Percentiles rank a stretch among this genome's conserved stretches.
Evolutionary conservation across 2,888 invertebrate species (phyloP).

Genomic region (Anaspis maculata): DNA sequence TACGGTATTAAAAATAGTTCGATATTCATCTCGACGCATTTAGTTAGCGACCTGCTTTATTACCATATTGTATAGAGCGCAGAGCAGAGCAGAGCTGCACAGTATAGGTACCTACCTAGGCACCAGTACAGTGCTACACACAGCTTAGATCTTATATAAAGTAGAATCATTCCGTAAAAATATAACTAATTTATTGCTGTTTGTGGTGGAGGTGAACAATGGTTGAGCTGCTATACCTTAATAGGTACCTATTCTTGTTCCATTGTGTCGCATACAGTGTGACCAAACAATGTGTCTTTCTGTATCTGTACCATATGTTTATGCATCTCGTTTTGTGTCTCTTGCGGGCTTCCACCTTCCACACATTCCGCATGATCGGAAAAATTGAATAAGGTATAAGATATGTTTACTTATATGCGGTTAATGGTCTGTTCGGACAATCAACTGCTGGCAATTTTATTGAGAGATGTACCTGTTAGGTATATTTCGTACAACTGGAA

Average conservation of each 20-base stretch:
- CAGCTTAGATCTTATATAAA: slow-evolving; percentile 28
- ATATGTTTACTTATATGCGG: no score
- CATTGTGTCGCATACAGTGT: slow-evolving; percentile 29
- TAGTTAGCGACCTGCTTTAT: slow-evolving; percentile 27
- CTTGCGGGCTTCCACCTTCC: no score
- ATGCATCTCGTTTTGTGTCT: no score
- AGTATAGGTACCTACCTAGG: no score
- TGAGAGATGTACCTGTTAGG: no score
- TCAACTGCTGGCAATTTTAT: no score
- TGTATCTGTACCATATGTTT: slow-evolving; percentile 14
- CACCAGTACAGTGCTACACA: no score
- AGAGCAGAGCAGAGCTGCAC: neutral
- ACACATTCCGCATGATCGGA: no score
- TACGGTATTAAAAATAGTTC: slow-evolving; percentile 22
- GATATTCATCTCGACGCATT: slow-evolving; percentile 28
- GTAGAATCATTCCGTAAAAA: slow-evolving; percentile 27
- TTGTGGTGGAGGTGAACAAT: slow-evolving; percentile 29
- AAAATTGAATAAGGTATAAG: no score
- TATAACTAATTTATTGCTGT: slow-evolving; percentile 32
- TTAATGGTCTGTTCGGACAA: no score
- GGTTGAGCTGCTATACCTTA: slow-evolving; percentile 26
- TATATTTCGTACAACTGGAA: no score
- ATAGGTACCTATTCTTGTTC: slow-evolving; percentile 29
- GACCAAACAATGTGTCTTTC: slow-evolving; percentile 28
- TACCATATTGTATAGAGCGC: slow-evolving; percentile 29